Evolutionary conservation across 2,888 invertebrate species (phyloP), one percentile per base, ranked within the genome.

Genomic region (Ischnus inquisitorius): DNA sequence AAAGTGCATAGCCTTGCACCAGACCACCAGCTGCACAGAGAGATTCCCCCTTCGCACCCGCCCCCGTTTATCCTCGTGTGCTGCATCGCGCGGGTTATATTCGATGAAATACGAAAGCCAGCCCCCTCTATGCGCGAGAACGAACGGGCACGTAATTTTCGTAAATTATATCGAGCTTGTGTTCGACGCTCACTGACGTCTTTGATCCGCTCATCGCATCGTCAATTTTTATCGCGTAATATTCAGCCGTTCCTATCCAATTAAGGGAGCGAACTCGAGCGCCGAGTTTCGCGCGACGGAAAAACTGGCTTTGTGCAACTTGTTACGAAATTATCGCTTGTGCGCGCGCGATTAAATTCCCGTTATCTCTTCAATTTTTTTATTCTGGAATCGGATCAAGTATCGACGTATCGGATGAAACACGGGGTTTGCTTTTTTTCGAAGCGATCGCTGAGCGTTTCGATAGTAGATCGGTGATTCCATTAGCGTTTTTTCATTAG

Each of bases 1-100:
- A 79, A 81, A 81, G 75, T 75, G 78, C 81, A 81, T 71, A 84
- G 81, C 84, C 78, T 81, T 81, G 81, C 75, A 81, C 74, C 69
- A 67, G 78, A 65, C 48, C 64, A 78, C 74, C 77, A 67, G 54
- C 72, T 78, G 62, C 62, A 57, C 72, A 14, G 65, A 60, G 34
- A 60, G 39, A 25, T n/a, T 3, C 28, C 28, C 12, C 25, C 60
- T 43, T 25, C 14, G n/a, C 43, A 25, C 60, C 25, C 5, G 43
- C 28, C 12, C 51, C 14, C 12, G 57, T 46, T 5, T 74, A 62
- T 62, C 16, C 72, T 28, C 46, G 60, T 43, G 34, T 46, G 25
- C 62, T 12, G 60, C 46, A 46, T 54, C 60, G 16, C 28, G 34
- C 0, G n/a, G n/a, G 34, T 62, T 75, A 48, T 68, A 46, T 71